Conservation (phyloP, 2,797 vertebrate species). For the Kryptopterus vitreolus region DNA sequence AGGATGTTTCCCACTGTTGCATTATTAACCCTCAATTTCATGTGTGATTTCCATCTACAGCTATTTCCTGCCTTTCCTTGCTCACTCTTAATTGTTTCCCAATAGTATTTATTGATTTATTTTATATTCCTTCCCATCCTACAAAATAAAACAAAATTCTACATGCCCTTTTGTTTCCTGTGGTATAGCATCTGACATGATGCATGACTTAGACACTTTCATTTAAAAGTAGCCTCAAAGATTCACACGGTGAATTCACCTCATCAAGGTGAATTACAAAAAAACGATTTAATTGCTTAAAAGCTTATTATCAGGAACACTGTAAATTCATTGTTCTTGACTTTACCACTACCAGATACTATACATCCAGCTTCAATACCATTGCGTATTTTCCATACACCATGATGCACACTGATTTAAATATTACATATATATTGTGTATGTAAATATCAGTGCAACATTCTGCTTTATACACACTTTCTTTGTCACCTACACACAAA, state of each 20-base stretch:
- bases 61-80: conserved; percentile 3
- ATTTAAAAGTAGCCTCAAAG: background rate
- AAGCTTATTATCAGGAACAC: background rate
- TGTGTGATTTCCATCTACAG: conserved; percentile 16
- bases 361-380: background rate
- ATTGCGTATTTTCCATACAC: background rate
- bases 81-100: background rate
- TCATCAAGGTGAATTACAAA: background rate
- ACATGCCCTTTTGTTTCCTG: background rate
- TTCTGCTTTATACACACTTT: conserved; percentile 29
- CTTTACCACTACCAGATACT: background rate
- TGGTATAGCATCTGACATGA: conserved; percentile 4
- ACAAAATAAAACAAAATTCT: background rate
- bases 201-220: background rate
- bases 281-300: background rate
- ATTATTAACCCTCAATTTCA: conserved; percentile 59
- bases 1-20: conserved; percentile 55
- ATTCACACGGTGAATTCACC: conserved; percentile 1
- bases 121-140: background rate
- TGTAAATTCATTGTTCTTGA: background rate
- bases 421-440: background rate
- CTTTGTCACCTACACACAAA: conserved; percentile 26
- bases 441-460: conserved; percentile 9
- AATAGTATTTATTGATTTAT: background rate
- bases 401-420: background rate